These are phyloP conservation scores for Psittacula cyanocephala DNA, from an alignment of 2,113 vertebrate genomes.

Conservation along the genomic window DNA sequence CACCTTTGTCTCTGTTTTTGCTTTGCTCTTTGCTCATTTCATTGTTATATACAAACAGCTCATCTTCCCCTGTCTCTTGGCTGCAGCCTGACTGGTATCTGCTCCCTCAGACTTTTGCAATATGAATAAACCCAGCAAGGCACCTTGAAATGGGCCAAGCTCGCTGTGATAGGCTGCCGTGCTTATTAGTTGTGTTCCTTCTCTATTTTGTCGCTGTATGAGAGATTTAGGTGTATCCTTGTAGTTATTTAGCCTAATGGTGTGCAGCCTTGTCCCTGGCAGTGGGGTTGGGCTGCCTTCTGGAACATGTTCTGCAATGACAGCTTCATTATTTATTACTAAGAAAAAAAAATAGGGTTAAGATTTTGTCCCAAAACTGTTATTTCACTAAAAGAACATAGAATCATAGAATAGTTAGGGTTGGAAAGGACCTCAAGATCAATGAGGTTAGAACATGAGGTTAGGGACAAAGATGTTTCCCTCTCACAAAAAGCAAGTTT, in stretches of 20 bases:
- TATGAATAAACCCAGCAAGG: neutral
- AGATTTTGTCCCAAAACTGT: neutral
- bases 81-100: neutral
- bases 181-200: neutral
- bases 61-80: neutral
- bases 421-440: no score
- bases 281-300: neutral
- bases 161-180: neutral
- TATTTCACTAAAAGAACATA: neutral
- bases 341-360: neutral
- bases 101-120: neutral
- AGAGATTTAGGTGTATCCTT: neutral
- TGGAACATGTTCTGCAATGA: neutral
- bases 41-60: neutral
- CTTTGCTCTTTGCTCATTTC: neutral
- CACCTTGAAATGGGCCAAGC: neutral
- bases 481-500: neutral
- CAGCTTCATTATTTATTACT: neutral
- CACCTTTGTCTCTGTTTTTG: neutral
- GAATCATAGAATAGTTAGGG: no score
- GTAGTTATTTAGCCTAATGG: neutral
- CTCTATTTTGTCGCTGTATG: neutral
- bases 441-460: neutral
- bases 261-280: neutral
- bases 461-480: neutral